A percentile compares a stretch with the other conserved stretches of the same genome.
phyloP scores from a whole-genome alignment of 2,888 invertebrate genomes.

The Ophion obscuratus region DNA sequence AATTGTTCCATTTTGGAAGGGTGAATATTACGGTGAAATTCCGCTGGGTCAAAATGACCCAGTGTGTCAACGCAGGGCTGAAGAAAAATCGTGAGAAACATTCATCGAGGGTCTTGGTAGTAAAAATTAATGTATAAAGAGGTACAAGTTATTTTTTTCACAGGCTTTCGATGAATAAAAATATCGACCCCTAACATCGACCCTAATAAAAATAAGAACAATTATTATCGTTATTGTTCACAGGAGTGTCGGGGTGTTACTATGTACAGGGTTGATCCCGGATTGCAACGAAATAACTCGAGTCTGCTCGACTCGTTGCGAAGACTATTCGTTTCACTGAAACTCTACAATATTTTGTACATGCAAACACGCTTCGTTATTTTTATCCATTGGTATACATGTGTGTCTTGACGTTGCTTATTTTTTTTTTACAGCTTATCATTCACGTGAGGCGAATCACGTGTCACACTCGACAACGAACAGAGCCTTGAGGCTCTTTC shows the following conservation, averaged over 20 bases:
- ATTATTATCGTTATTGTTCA: conserved; percentile 6
- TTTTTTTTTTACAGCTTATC: background rate
- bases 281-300: conserved; percentile 9
- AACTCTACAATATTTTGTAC: conserved; percentile 50
- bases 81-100: background rate
- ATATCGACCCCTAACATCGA: background rate
- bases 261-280: conserved; percentile 52
- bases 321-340: conserved; percentile 39
- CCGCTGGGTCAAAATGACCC: too few relatives aligned
- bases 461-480: conserved; percentile 8
- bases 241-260: conserved; percentile 1
- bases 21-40: too few relatives aligned
- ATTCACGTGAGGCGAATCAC: conserved; percentile 18
- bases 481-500: background rate
- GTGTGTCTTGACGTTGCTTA: conserved; percentile 19
- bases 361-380: conserved; percentile 2
- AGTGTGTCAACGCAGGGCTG: too few relatives aligned
- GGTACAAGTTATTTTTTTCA: conserved; percentile 14
- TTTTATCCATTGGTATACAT: conserved; percentile 32
- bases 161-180: conserved; percentile 18
- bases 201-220: background rate
- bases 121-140: conserved; percentile 17
- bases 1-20: too few relatives aligned
- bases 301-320: conserved; percentile 5
- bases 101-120: background rate